These are phyloP conservation scores for Vombatus ursinus DNA, from an alignment of 2,113 vertebrate genomes.

Conservation along the genomic window DNA sequence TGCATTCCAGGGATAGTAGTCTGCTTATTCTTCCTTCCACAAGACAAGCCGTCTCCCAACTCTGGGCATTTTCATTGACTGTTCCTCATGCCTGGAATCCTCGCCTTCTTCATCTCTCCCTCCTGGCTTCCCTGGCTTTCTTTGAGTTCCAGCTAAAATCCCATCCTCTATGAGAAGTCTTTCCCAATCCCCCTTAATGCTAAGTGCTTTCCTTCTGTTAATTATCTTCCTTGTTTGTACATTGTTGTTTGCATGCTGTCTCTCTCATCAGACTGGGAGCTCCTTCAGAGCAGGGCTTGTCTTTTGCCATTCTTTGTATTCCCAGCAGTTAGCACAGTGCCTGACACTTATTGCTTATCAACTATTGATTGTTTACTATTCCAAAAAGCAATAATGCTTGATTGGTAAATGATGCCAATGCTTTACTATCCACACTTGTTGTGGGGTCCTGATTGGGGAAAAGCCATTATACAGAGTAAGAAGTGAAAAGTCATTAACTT, in stretches of 20 bases:
- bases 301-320: not conserved
- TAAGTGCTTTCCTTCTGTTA: not conserved
- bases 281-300: not conserved
- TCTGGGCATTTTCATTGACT: not conserved
- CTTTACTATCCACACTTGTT: not conserved
- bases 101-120: too few species aligned
- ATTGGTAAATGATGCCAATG: not conserved
- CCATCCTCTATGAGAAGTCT: not conserved
- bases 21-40: not conserved
- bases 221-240: not conserved
- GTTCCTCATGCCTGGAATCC: too few species aligned
- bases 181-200: not conserved
- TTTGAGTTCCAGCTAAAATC: not conserved
- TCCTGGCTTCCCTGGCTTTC: not conserved
- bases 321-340: not conserved
- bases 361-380: not conserved
- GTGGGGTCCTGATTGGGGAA: too few species aligned
- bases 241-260: not conserved
- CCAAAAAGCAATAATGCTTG: not conserved
- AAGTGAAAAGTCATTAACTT: too few species aligned
- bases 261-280: not conserved
- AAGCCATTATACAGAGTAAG: too few species aligned
- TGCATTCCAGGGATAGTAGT: not conserved
- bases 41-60: not conserved
- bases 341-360: not conserved